Evolutionary conservation across 2,888 invertebrate species (phyloP).

Genomic region (Athripsodes cinereus): DNA sequence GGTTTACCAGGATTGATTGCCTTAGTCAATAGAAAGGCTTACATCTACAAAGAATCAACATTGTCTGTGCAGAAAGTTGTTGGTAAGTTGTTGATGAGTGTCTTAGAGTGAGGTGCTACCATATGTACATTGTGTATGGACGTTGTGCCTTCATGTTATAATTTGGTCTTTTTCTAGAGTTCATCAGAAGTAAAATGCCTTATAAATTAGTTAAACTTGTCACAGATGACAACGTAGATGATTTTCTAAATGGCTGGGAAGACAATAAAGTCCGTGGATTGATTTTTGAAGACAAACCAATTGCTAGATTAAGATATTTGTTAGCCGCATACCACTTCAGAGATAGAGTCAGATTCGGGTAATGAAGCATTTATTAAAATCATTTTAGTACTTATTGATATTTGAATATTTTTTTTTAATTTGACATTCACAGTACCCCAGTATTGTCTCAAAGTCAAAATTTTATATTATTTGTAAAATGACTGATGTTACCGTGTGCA

Average conservation of each 20-base stretch:
- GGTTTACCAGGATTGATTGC: slow-evolving; percentile 76
- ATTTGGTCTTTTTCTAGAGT: slow-evolving; percentile 58
- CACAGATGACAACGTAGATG: slow-evolving; percentile 65
- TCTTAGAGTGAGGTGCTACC: too few species aligned
- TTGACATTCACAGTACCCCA: too few species aligned
- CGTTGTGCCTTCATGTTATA: too few species aligned
- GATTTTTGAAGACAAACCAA: slow-evolving; percentile 73
- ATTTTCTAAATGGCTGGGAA: slow-evolving; percentile 80
- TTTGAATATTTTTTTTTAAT: background rate
- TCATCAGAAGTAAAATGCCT: slow-evolving; percentile 82
- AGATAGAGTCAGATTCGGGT: slow-evolving; percentile 84
- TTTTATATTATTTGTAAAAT: too few species aligned
- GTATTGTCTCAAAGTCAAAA: background rate
- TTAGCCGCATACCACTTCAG: slow-evolving; percentile 83
- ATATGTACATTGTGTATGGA: too few species aligned
- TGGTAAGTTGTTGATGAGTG: slow-evolving; percentile 44
- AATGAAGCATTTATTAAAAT: slow-evolving; percentile 33
- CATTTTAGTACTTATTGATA: background rate
- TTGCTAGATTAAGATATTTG: slow-evolving; percentile 77
- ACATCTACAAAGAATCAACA: slow-evolving; percentile 77
- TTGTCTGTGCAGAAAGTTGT: slow-evolving; percentile 75
- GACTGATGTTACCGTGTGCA: too few species aligned
- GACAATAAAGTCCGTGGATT: slow-evolving; percentile 89
- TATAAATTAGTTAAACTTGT: slow-evolving; percentile 67
- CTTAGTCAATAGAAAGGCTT: slow-evolving; percentile 75